phyloP scores from a whole-genome alignment of 2,797 vertebrate species.

The Microchirus variegatus region DNA sequence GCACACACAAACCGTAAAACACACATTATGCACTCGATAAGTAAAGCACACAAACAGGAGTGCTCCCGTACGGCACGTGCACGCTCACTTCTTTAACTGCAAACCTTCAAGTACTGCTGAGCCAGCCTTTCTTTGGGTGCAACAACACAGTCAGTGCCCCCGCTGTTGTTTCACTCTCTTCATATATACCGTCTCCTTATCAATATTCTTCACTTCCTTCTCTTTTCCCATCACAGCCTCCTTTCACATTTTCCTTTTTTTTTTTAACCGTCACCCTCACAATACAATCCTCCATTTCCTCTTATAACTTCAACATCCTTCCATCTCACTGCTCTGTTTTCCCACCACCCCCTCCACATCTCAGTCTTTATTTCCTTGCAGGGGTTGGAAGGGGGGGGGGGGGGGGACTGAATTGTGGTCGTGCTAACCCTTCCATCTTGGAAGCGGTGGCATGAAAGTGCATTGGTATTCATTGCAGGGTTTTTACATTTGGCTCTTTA shows the following conservation, averaged over 20 bases:
- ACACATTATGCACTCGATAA: slow-evolving; percentile 26
- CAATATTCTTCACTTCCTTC: slow-evolving; percentile 32
- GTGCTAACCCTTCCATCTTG: slow-evolving; percentile 40
- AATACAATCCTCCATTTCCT: slow-evolving; percentile 25
- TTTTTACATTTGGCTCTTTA: slow-evolving; percentile 55
- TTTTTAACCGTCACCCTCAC: slow-evolving; percentile 8
- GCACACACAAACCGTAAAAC: slow-evolving; percentile 37
- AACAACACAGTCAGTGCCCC: slow-evolving; percentile 40
- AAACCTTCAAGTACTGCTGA: slow-evolving; percentile 64
- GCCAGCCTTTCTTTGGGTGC: slow-evolving; percentile 49
- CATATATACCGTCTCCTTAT: slow-evolving; percentile 39
- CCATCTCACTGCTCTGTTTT: slow-evolving; percentile 24
- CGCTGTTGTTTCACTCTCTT: slow-evolving; percentile 42
- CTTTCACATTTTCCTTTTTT: slow-evolving; percentile 19
- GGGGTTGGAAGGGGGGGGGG: slow-evolving; percentile 20
- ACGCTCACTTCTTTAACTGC: slow-evolving; percentile 34
- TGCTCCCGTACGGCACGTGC: neutral
- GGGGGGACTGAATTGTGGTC: slow-evolving; percentile 45
- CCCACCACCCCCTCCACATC: slow-evolving; percentile 4
- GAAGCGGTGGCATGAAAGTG: slow-evolving; percentile 29
- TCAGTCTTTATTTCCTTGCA: slow-evolving; percentile 25
- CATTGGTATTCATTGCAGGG: slow-evolving; percentile 56
- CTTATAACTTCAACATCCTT: slow-evolving; percentile 18
- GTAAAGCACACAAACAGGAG: slow-evolving; percentile 14
- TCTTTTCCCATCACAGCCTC: slow-evolving; percentile 3